Base-by-base conservation (phyloP, 1,140 invertebrate genomes). In the Eumaeus atala region DNA sequence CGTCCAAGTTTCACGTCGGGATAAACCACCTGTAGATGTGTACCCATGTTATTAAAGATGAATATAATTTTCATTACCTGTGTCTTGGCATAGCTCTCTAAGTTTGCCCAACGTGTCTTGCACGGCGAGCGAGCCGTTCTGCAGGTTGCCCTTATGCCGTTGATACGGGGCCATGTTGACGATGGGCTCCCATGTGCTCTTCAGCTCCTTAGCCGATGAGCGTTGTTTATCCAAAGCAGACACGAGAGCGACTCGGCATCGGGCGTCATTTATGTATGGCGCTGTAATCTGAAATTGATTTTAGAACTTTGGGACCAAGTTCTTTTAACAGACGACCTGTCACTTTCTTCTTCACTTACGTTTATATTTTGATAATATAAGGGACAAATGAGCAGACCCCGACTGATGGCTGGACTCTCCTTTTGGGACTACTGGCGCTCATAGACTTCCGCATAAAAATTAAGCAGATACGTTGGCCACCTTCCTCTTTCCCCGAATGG, bases 231-330 rank as follows among this genome's bases (percentile, higher is more conserved):
- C 61, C 11, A 54, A 37, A 1, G 54, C 51, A 6, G 61, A 48
- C 12, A 58, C 17, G n/a, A 62, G 36, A 5, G 56, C 36, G 10
- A 34, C 33, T 14, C 56, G 56, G 42, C 56, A 62, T 38, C 34
- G n/a, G 28, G 49, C 42, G 14, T 62, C 53, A 3, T 38, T 9
- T 33, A 62, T 49, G 3, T 48, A 56, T 4, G 61, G 56, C 35
- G 49, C 56, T 44, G 61, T 56, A 34, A 62, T 53, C 61, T 62
- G 36, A 11, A 55, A 11, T 42, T 42, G 17, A 28, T 28, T 28
- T 28, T 28, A 6, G 21, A 28, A 6, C 6, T 28, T 28, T 28
- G 6, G 6, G 2, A 28, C 2, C 6, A 28, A n/a, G n/a, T n/a
- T n/a, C n/a, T n/a, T n/a, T n/a, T n/a, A n/a, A n/a, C n/a, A n/a